phyloP scores from a whole-genome alignment of 2,113 vertebrate species.

The Callionymus lyra region DNA sequence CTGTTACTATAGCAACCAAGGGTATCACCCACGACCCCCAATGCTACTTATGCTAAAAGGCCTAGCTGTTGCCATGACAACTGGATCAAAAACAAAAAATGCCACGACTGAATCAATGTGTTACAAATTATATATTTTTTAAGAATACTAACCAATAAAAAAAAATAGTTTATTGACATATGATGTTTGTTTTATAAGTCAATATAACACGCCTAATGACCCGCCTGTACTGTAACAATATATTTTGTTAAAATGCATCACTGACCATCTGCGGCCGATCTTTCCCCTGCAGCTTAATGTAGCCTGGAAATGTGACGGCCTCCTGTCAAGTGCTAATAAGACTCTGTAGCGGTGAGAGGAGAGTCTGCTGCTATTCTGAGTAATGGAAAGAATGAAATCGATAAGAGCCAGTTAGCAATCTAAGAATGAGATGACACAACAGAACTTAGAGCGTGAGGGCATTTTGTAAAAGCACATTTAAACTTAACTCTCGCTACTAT shows the following conservation, averaged over 20 bases:
- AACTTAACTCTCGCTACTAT: too few relatives aligned
- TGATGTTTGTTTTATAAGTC: too few relatives aligned
- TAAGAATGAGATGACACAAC: too few relatives aligned
- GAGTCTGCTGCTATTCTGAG: not conserved
- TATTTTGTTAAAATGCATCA: not conserved
- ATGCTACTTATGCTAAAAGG: constrained; percentile 45
- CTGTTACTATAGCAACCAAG: constrained; percentile 46
- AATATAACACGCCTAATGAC: not conserved
- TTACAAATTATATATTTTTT: too few relatives aligned
- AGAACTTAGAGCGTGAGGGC: too few relatives aligned
- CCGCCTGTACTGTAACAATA: not conserved
- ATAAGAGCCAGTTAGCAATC: not conserved
- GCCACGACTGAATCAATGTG: too few relatives aligned
- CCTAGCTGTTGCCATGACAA: constrained; percentile 59
- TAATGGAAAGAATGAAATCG: too few relatives aligned
- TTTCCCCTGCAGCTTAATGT: constrained; percentile 1
- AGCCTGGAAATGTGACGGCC: constrained; percentile 9
- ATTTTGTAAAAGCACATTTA: too few relatives aligned
- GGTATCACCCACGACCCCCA: constrained; percentile 23
- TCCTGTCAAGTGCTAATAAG: constrained; percentile 14
- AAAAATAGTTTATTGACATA: too few relatives aligned
- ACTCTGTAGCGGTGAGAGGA: constrained; percentile 1
- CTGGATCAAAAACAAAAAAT: constrained; percentile 29
- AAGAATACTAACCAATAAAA: too few relatives aligned
- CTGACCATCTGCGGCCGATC: not conserved